Evolutionary conservation across 2,113 vertebrate genomes (phyloP), one percentile per base, ranked within the genome.

Genomic region (Trematocara marginatum): DNA sequence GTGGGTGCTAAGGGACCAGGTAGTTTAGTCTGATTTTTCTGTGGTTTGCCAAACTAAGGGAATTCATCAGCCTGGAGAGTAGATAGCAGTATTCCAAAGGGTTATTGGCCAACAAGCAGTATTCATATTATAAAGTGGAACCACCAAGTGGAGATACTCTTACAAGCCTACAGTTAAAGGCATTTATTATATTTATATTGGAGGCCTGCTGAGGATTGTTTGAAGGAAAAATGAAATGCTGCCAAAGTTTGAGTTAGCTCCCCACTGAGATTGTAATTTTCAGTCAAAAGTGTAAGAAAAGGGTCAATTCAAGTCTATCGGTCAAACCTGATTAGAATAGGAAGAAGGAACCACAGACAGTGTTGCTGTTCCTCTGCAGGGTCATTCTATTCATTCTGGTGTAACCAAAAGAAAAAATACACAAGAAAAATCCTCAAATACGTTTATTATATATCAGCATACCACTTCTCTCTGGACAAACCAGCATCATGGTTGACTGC

Each of bases 181-280:
- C 61, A 88, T 90, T 88, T 91, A 94, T 91, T 89, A 89, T 82
- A 90, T 94, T 86, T 64, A 83, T 92, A 88, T 79, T 53, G 84
- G 56, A 85, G 34, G 5, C 86, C 88, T 89, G 92, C 90, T 86
- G 90, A 90, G 91, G 84, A 89, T n/a, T 66, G 85, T 87, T 84
- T 85, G 78, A 91, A 90, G 90, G 87, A 71, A 66, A 90, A 88
- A 88, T 86, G 57, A 89, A 88, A 83, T 86, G 85, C 53, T 83
- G 82, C 81, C 66, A 78, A 86, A 56, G 82, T 82, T 49, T 5
- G 86, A 47, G 92, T 93, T 88, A 81, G 2, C 79, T 80, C 84
- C 92, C 91, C 13, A 79, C 81, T 40, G 92, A 42, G 92, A 92
- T 83, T 81, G 84, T 86, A n/a, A 89, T 94, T 92, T 93, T 47